A percentile compares a stretch with the other conserved stretches of the same genome.
phyloP scores from a whole-genome alignment of 92 coral and sea anemone species.

The Palythoa caribaeorum region DNA sequence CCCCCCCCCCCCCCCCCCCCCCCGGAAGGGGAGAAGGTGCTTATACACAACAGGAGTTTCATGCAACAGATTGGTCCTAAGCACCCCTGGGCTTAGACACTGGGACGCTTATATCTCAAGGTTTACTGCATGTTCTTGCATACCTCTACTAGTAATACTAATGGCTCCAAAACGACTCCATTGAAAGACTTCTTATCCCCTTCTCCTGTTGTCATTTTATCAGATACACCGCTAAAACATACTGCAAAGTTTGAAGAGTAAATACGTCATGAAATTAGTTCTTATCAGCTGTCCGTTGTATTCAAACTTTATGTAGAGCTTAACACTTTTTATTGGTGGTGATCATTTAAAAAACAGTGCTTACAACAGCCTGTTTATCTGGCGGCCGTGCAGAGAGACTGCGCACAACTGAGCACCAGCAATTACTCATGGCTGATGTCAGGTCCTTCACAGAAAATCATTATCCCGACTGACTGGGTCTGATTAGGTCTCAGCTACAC shows the following conservation, averaged over 20 bases:
- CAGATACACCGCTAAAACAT: constrained; percentile 42
- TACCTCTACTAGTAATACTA: constrained; percentile 95
- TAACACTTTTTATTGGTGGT: not conserved
- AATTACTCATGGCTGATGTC: too few relatives aligned
- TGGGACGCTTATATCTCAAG: too few relatives aligned
- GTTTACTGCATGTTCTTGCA: not conserved
- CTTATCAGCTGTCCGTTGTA: not conserved
- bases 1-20: too few relatives aligned
- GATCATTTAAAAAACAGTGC: not conserved
- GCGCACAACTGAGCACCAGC: too few relatives aligned
- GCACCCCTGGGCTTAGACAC: too few relatives aligned
- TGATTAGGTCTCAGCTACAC: too few relatives aligned
- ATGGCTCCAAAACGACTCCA: constrained; percentile 79
- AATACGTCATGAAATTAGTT: not conserved
- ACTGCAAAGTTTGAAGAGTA: constrained; percentile 7
- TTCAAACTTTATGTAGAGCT: not conserved
- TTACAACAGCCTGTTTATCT: too few relatives aligned
- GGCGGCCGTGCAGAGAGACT: too few relatives aligned
- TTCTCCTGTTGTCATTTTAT: constrained; percentile 71
- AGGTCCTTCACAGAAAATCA: too few relatives aligned
- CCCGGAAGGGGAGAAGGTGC: too few relatives aligned
- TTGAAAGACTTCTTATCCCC: constrained; percentile 83
- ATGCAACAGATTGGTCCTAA: not conserved
- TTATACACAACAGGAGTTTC: too few relatives aligned
- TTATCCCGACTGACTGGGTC: too few relatives aligned